Evolutionary conservation across 2,797 vertebrate genomes (phyloP).

Genomic region (Acridotheres tristis): DNA sequence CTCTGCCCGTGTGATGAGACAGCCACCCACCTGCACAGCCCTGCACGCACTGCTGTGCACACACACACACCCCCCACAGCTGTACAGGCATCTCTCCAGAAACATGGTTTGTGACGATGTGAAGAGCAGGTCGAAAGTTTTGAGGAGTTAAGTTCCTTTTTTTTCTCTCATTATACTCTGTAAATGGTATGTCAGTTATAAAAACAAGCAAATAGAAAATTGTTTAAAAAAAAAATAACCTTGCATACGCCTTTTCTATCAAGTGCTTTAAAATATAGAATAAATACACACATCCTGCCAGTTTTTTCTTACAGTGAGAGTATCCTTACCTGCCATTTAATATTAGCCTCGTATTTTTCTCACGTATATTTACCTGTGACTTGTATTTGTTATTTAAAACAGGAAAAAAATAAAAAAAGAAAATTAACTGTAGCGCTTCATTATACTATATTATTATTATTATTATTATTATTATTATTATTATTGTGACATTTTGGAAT

Average conservation of each 20-base stretch:
- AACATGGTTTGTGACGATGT: conserved; percentile 71
- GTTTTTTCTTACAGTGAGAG: conserved; percentile 99
- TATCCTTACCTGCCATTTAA: conserved; percentile 99
- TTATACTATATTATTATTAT: conserved; percentile 93
- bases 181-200: conserved; percentile 82
- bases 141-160: conserved; percentile 81
- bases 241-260: conserved; percentile 94
- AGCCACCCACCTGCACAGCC: not conserved
- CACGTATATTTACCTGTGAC: conserved; percentile 99
- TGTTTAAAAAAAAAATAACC: conserved; percentile 66
- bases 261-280: conserved; percentile 97
- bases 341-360: conserved; percentile 99
- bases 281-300: conserved; percentile 88
- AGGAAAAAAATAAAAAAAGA: conserved; percentile 82
- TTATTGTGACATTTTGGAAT: conserved; percentile 99
- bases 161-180: conserved; percentile 81
- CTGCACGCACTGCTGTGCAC: not conserved
- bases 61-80: not conserved
- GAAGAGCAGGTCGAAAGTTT: conserved; percentile 83
- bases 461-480: conserved; percentile 78
- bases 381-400: conserved; percentile 99
- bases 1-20: not conserved
- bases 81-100: conserved; percentile 56
- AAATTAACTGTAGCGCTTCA: conserved; percentile 99
- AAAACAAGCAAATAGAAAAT: conserved; percentile 77